phyloP scores from a whole-genome alignment of 2,113 vertebrate genomes.

The Perccottus glenii region DNA sequence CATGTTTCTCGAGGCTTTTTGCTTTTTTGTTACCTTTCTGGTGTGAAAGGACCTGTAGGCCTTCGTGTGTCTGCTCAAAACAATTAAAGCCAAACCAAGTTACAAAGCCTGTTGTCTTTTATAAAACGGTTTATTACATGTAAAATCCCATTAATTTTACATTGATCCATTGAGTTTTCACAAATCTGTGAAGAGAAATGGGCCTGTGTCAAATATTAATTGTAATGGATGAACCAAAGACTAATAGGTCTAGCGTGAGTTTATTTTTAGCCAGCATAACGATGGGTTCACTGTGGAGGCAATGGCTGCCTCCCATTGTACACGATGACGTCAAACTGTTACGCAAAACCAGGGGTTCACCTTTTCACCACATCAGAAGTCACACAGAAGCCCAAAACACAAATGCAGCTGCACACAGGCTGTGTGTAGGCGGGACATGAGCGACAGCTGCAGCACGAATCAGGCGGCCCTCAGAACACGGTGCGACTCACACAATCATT shows the following conservation, averaged over 20 bases:
- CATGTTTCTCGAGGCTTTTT: too few species aligned
- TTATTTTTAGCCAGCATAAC: conserved; percentile 66
- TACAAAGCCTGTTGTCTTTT: too few species aligned
- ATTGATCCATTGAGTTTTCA: too few species aligned
- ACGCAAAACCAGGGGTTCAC: conserved; percentile 77
- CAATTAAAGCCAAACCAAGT: too few species aligned
- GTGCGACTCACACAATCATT: conserved; percentile 22
- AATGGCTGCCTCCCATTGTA: conserved; percentile 58
- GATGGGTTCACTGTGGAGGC: conserved; percentile 61
- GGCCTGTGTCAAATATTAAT: conserved; percentile 5
- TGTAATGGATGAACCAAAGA: conserved; percentile 18
- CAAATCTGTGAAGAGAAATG: background rate
- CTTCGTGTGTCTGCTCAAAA: too few species aligned
- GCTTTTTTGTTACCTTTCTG: too few species aligned
- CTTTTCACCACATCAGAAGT: conserved; percentile 51
- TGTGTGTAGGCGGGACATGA: conserved; percentile 1
- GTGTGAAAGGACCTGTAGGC: too few species aligned
- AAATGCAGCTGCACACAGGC: background rate
- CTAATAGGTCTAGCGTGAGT: conserved; percentile 51
- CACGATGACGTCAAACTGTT: conserved; percentile 66
- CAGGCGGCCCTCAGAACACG: conserved; percentile 10
- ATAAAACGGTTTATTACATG: too few species aligned
- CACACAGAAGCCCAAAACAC: background rate
- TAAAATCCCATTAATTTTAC: too few species aligned
- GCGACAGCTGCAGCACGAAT: conserved; percentile 3